Base-by-base conservation (phyloP, 2,888 invertebrate species). In the Parascotia fuliginaria region DNA sequence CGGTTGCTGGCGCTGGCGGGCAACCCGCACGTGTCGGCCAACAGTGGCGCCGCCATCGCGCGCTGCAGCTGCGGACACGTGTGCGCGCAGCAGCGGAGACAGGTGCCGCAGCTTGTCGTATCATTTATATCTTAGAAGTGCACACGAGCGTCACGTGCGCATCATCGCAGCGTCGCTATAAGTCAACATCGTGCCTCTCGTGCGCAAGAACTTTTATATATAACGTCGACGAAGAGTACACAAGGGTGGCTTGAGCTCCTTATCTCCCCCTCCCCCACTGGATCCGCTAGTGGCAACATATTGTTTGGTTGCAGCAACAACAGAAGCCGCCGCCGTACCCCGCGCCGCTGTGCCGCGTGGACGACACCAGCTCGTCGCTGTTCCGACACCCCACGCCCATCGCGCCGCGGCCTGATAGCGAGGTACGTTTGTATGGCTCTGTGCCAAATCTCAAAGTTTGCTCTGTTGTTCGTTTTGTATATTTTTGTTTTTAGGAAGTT, bases 31-130 rank as follows among this genome's bases (percentile, higher is more conserved):
- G 76, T 72, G 52, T 24, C 28, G 15, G 45, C 39, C 4, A 24
- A 27, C 14, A 50, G 50, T 9, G 34, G 9, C 70, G 83, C 83
- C 12, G 45, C 55, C 13, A 32, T 7, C 72, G 83, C 83, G 50
- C 83, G 92, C 32, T 94, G 94, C 70, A 78, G 81, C n/a, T 94
- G 94, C 73, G 94, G 94, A 0, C 94, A 94, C 66, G 87, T 93
- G 6, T 94, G 94, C 63, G 77, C 77, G 12, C 73, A 67, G 14
- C 74, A 75, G 22, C 57, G 55, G 51, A 76, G 71, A 46, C 78
- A 69, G 72, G 77, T 75, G 14, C 4, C 9, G n/a, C n/a, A n/a
- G n/a, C n/a, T n/a, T n/a, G n/a, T n/a, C n/a, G n/a, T n/a, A n/a
- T n/a, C n/a, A n/a, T n/a, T n/a, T n/a, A n/a, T n/a, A n/a, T n/a